Evolutionary conservation across 2,797 vertebrate species (phyloP).

Genomic region (Eupleurogrammus muticus): DNA sequence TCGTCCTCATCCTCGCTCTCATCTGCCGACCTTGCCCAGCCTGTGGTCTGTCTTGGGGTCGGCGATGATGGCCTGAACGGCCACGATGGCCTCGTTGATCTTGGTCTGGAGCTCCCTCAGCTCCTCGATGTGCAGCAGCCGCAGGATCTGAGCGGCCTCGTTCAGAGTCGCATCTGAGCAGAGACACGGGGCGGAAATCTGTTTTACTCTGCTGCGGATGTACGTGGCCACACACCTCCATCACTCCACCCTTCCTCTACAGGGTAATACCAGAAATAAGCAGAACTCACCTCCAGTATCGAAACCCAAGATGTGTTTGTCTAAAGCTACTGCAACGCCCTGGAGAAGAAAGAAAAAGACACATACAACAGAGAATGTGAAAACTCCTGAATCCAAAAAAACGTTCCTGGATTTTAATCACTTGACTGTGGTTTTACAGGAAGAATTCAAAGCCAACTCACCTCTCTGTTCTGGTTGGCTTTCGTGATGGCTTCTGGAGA

Average conservation of each 20-base stretch:
- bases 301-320: constrained; percentile 95
- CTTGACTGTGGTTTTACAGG: background rate
- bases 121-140: constrained; percentile 97
- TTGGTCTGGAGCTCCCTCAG: constrained; percentile 96
- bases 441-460: constrained; percentile 56
- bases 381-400: too few relatives aligned
- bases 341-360: constrained; percentile 60
- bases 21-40: constrained; percentile 98
- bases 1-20: constrained; percentile 51
- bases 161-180: constrained; percentile 92
- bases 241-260: background rate
- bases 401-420: too few relatives aligned
- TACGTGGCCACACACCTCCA: too few relatives aligned
- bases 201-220: too few relatives aligned
- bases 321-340: constrained; percentile 94
- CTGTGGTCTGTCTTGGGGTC: constrained; percentile 98
- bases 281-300: constrained; percentile 94
- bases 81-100: constrained; percentile 98
- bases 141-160: constrained; percentile 94
- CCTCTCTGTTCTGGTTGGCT: constrained; percentile 93
- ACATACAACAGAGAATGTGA: background rate
- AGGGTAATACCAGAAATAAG: background rate
- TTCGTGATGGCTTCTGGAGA: constrained; percentile 93
- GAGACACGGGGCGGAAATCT: background rate
- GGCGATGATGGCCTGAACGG: constrained; percentile 97